phyloP scores from a whole-genome alignment of 1,140 invertebrate species.

The Cherax quadricarinatus region DNA sequence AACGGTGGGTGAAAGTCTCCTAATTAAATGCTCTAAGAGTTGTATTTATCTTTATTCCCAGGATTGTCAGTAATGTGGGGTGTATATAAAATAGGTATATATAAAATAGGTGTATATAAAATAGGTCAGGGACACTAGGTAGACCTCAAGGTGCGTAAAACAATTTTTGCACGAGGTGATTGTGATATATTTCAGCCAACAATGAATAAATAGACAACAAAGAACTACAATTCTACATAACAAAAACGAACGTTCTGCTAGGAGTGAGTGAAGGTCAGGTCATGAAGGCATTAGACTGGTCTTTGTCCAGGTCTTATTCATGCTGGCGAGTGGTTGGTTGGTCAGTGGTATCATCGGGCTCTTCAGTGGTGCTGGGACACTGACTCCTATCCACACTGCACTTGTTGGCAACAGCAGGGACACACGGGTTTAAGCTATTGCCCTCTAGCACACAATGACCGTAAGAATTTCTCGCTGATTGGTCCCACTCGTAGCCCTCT shows the following conservation, averaged over 20 bases:
- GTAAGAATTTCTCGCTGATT: background rate
- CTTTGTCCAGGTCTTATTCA: no score
- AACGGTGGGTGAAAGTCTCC: no score
- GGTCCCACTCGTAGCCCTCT: slow-evolving; percentile 51
- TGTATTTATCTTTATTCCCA: no score
- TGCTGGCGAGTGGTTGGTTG: background rate
- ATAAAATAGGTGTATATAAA: no score
- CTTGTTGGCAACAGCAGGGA: slow-evolving; percentile 18
- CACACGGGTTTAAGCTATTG: background rate
- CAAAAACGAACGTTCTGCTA: background rate
- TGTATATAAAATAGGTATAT: no score
- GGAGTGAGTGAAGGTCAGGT: background rate
- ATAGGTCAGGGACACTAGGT: no score
- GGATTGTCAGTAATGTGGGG: no score
- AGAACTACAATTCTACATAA: background rate
- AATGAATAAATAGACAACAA: background rate
- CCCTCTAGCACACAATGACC: slow-evolving; percentile 45
- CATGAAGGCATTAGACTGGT: background rate
- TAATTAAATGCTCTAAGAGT: no score
- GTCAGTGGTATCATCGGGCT: no score
- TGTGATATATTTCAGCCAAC: background rate
- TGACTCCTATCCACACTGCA: background rate
- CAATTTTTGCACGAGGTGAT: background rate
- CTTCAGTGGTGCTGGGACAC: background rate
- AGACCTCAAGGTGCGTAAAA: background rate